Percentiles rank a stretch among this genome's conserved stretches.
phyloP scores from a whole-genome alignment of 2,797 vertebrate genomes.

The Megalops cyprinoides region DNA sequence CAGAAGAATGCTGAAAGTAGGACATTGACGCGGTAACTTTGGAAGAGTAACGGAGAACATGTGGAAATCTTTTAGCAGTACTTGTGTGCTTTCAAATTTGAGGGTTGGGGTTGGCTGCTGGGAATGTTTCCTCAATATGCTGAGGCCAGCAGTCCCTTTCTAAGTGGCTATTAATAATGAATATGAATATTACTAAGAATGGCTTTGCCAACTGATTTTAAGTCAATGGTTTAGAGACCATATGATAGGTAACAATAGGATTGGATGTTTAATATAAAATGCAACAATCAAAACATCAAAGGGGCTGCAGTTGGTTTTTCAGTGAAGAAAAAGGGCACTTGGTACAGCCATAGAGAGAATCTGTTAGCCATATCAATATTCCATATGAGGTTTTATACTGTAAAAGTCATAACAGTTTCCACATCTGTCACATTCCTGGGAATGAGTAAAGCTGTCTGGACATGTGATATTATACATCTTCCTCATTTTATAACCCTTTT shows the following conservation, averaged over 20 bases:
- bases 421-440: too few species aligned
- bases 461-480: too few species aligned
- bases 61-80: background rate
- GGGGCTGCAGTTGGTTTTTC: background rate
- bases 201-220: background rate
- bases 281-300: background rate
- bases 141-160: background rate
- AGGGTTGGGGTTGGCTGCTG: background rate
- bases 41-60: background rate
- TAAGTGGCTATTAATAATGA: background rate
- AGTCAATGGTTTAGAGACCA: background rate
- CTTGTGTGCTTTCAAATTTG: background rate
- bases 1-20: too few species aligned
- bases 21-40: too few species aligned
- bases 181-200: background rate
- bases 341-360: background rate
- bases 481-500: too few species aligned
- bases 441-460: too few species aligned
- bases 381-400: background rate
- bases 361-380: background rate
- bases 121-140: background rate
- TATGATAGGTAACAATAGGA: background rate
- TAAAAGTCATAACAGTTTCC: too few species aligned
- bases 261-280: background rate
- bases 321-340: background rate